Evolutionary conservation across 2,888 invertebrate species (phyloP), one percentile per base, ranked within the genome.

Genomic region (Trichopoda pennipes): DNA sequence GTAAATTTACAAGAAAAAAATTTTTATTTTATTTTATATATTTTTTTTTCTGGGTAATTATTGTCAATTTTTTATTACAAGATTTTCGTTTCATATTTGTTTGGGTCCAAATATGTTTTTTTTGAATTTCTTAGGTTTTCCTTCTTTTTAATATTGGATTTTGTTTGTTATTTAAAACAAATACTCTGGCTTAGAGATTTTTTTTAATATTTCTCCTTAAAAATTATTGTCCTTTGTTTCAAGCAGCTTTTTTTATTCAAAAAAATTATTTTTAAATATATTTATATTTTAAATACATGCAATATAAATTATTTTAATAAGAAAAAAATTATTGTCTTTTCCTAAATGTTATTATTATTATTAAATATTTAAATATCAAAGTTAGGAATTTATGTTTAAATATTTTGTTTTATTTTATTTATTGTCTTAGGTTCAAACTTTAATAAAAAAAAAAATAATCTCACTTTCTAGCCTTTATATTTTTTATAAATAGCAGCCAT

Each of bases 141-240:
- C 1, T 38, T 38, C 12, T 47, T 16, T 21, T 49, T 55, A 23
- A 55, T 42, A 76, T 66, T 73, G 75, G 82, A 64, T 35, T 58
- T 74, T 55, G 60, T 68, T 83, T 83, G 77, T 75, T 73, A 56
- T 9, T 69, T 56, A 53, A 75, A 80, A 76, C 58, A 76, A 64
- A 60, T 74, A 80, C 64, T 80, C 60, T 75, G 68, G 56, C 56
- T 44, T 32, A 68, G 44, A 83, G 53, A 77, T 75, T 72, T 82
- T 72, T 82, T 58, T 38, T 35, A 76, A 73, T 69, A 56, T 23
- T 63, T 42, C 47, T 42, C n/a, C n/a, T 47, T 58, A 74, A 83
- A 77, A 78, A 83, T 83, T 83, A 83, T 83, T 83, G 80, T 83
- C 80, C 70, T 78, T 83, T 64, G 70, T 77, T 70, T 76, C 77